These are phyloP conservation scores for Xiphias gladius DNA, from an alignment of 2,113 vertebrate genomes.

Conservation along the genomic window DNA sequence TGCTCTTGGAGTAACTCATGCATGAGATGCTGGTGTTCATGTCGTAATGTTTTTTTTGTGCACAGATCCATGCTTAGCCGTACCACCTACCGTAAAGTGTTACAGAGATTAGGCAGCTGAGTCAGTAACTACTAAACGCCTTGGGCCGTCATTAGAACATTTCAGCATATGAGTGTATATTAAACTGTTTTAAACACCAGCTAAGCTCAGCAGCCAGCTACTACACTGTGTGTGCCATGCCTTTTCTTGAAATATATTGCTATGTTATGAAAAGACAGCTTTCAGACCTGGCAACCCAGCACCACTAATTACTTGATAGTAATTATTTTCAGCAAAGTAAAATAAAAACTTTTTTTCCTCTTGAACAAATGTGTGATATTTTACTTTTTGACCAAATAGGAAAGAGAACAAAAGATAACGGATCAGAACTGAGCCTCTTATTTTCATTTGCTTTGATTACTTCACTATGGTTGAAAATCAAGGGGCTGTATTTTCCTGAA, in stretches of 20 bases:
- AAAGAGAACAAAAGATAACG: not conserved
- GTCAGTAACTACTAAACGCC: not conserved
- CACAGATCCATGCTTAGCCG: too few relatives aligned
- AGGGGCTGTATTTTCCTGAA: too few relatives aligned
- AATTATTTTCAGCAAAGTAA: constrained; percentile 3
- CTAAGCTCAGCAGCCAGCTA: not conserved
- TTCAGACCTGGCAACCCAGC: not conserved
- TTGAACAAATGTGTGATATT: not conserved
- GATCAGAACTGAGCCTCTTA: not conserved
- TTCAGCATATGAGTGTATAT: not conserved
- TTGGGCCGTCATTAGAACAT: not conserved
- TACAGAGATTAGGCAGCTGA: not conserved
- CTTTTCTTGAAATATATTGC: not conserved
- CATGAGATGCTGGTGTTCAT: not conserved
- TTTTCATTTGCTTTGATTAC: too few relatives aligned
- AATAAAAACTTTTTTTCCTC: constrained; percentile 15
- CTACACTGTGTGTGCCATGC: not conserved
- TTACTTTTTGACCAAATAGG: not conserved
- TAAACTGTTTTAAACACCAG: not conserved
- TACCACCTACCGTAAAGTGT: not conserved
- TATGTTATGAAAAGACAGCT: not conserved
- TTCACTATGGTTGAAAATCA: too few relatives aligned
- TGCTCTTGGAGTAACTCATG: not conserved
- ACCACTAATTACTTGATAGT: not conserved
- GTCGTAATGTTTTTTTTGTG: too few relatives aligned